Evolutionary conservation across 2,797 vertebrate species (phyloP).

Genomic region (Myoxocephalus aenaeus): DNA sequence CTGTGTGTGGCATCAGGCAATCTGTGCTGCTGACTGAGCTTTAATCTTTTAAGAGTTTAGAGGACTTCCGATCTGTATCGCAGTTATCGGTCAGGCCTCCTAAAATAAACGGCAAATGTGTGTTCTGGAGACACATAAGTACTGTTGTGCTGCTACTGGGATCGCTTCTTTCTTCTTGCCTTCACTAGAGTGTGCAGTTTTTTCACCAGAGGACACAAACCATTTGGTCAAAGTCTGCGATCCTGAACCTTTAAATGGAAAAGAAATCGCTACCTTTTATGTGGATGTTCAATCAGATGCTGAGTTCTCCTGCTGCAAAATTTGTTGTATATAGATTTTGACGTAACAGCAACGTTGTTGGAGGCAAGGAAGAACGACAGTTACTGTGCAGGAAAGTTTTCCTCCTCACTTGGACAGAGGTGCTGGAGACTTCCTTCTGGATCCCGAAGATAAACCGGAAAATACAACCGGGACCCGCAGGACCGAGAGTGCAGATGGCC

Average conservation of each 20-base stretch:
- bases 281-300: background rate
- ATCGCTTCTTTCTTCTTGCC: background rate
- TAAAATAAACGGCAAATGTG: slow-evolving; percentile 5
- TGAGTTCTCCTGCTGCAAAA: background rate
- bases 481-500: background rate
- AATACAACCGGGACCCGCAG: too few species aligned
- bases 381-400: too few species aligned
- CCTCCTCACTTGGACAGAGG: too few species aligned
- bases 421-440: too few species aligned
- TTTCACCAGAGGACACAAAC: background rate
- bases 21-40: slow-evolving; percentile 45
- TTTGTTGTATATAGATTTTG: background rate
- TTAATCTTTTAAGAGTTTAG: slow-evolving; percentile 46
- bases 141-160: background rate
- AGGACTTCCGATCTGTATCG: slow-evolving; percentile 6
- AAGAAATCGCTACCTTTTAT: background rate
- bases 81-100: slow-evolving; percentile 33
- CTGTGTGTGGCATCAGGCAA: slow-evolving; percentile 36
- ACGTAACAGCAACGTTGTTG: too few species aligned
- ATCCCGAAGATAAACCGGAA: too few species aligned
- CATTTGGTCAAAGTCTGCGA: background rate
- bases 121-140: background rate
- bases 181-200: background rate
- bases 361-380: too few species aligned
- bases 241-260: background rate